Conservation (phyloP, 2,888 invertebrate genomes). For the Mamestra brassicae region DNA sequence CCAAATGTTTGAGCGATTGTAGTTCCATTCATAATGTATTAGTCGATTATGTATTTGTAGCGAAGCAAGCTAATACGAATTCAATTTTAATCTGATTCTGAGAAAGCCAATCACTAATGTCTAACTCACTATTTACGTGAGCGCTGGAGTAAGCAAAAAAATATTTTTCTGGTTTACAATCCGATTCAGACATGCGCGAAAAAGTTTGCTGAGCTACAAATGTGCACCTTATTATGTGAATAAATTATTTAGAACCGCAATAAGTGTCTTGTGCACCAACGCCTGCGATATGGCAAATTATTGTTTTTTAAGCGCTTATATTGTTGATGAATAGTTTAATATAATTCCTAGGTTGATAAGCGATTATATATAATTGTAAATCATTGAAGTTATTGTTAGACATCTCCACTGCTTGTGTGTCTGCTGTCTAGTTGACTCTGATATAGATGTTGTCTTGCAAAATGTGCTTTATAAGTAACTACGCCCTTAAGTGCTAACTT, state of each 20-base stretch:
- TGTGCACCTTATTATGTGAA: slow-evolving; percentile 16
- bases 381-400: slow-evolving; percentile 57
- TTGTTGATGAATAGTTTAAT: slow-evolving; percentile 66
- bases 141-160: not conserved
- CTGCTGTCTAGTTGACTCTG: slow-evolving; percentile 52
- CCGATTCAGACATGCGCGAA: not conserved
- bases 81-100: not conserved
- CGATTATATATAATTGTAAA: slow-evolving; percentile 65
- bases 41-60: slow-evolving; percentile 17
- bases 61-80: slow-evolving; percentile 13
- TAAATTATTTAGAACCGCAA: slow-evolving; percentile 29
- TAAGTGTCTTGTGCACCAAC: slow-evolving; percentile 47
- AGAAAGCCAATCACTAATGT: not conserved
- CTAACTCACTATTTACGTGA: not conserved
- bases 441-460: slow-evolving; percentile 53
- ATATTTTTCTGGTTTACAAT: not conserved
- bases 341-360: slow-evolving; percentile 66
- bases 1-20: slow-evolving; percentile 41
- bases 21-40: slow-evolving; percentile 38
- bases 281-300: slow-evolving; percentile 32
- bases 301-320: slow-evolving; percentile 58
- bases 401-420: slow-evolving; percentile 61
- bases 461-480: slow-evolving; percentile 49
- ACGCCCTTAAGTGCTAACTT: slow-evolving; percentile 33
- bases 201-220: slow-evolving; percentile 29